These are phyloP conservation scores for Magallana angulata DNA, from an alignment of 1,140 invertebrate species.

Conservation along the genomic window DNA sequence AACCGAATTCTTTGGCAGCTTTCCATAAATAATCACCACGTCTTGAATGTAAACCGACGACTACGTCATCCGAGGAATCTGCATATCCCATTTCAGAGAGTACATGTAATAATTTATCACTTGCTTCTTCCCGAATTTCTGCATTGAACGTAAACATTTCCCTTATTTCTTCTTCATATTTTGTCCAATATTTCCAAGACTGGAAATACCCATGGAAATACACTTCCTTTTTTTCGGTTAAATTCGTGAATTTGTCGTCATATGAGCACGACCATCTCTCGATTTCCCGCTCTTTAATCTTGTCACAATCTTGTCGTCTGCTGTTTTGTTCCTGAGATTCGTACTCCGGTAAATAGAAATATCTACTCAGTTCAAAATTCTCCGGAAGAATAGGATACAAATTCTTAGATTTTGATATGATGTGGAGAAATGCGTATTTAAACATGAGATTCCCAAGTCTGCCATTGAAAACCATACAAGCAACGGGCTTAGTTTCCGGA, in stretches of 20 bases:
- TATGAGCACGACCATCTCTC: slow-evolving; percentile 28
- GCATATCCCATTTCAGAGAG: neutral
- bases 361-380: neutral
- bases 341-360: neutral
- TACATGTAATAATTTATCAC: slow-evolving; percentile 5
- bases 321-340: neutral
- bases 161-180: slow-evolving; percentile 44
- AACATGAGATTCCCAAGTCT: slow-evolving; percentile 32
- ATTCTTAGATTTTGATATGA: slow-evolving; percentile 14
- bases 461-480: slow-evolving; percentile 25
- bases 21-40: slow-evolving; percentile 56
- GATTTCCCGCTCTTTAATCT: neutral
- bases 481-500: neutral
- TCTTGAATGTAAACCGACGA: slow-evolving; percentile 64
- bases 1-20: slow-evolving; percentile 46
- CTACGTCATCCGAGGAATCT: slow-evolving; percentile 25
- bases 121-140: slow-evolving; percentile 20
- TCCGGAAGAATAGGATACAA: neutral
- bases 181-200: slow-evolving; percentile 56
- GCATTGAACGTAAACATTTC: slow-evolving; percentile 46
- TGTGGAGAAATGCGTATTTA: slow-evolving; percentile 9
- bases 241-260: neutral
- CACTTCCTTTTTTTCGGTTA: slow-evolving; percentile 17
- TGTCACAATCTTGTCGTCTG: neutral
- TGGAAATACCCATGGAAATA: slow-evolving; percentile 55